These are phyloP conservation scores for Archegozetes longisetosus DNA, from an alignment of 1,140 invertebrate species.

Conservation along the genomic window DNA sequence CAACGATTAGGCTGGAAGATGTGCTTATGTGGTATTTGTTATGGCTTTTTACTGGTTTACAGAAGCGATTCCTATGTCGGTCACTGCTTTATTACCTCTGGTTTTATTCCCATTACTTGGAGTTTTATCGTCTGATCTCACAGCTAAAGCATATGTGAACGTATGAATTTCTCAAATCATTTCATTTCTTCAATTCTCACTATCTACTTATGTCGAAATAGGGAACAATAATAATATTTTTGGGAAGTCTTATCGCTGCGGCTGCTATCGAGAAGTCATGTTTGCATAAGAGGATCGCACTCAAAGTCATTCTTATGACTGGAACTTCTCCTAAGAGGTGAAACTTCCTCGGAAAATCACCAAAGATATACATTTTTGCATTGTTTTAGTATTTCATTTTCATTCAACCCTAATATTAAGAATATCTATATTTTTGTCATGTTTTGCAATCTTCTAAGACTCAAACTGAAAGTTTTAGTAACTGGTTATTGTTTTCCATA, in stretches of 20 bases:
- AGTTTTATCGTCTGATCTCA: background rate
- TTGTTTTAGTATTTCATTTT: too few species aligned
- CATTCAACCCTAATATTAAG: too few species aligned
- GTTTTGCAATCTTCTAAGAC: too few species aligned
- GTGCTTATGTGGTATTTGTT: constrained; percentile 47
- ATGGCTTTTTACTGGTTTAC: constrained; percentile 74
- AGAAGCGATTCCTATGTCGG: constrained; percentile 57
- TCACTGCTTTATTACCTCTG: constrained; percentile 65
- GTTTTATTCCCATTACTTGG: constrained; percentile 61
- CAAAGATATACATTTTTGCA: too few species aligned
- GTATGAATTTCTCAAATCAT: background rate
- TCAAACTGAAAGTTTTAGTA: background rate
- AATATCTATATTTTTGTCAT: background rate
- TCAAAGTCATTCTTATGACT: constrained; percentile 55
- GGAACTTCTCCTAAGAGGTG: constrained; percentile 39
- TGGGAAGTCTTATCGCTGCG: constrained; percentile 53
- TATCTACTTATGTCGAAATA: background rate
- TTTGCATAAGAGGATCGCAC: constrained; percentile 62
- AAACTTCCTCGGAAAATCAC: too few species aligned
- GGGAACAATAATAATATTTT: constrained; percentile 46
- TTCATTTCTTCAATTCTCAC: background rate
- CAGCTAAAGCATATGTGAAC: constrained; percentile 10
- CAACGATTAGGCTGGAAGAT: background rate
- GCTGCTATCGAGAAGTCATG: constrained; percentile 66
- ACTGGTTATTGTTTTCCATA: constrained; percentile 22